A percentile compares a stretch with the other conserved stretches of the same genome.
These are phyloP conservation scores for Saguinus imperator DNA, from an alignment of 2,113 vertebrate species.

Conservation along the genomic window DNA sequence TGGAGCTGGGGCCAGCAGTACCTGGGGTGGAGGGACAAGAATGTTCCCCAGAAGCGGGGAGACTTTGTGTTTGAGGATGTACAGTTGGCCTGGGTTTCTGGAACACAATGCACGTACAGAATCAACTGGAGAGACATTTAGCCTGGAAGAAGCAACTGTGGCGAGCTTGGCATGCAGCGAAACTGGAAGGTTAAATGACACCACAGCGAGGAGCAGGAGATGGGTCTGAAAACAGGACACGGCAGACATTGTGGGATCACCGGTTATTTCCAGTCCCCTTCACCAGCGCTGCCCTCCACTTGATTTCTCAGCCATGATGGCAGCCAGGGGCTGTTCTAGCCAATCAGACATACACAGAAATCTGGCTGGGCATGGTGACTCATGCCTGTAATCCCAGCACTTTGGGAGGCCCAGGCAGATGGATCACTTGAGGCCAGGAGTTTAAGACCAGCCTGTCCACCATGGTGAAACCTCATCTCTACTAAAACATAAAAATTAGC, in stretches of 20 bases:
- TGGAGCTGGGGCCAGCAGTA: no score
- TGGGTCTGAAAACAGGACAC: background rate
- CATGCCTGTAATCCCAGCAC: no score
- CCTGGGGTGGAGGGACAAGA: background rate
- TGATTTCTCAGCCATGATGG: background rate
- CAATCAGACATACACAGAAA: background rate
- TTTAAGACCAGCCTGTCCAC: no score
- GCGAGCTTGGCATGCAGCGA: fast-evolving
- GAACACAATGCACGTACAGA: background rate
- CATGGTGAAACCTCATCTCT: no score
- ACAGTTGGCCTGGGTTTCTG: background rate
- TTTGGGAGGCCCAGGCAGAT: no score
- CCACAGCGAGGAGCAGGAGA: background rate
- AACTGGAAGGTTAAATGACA: background rate
- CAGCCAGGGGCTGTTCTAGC: background rate
- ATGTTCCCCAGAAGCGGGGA: background rate
- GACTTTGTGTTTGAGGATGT: background rate
- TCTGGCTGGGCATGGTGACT: no score
- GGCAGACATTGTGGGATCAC: background rate
- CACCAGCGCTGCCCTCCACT: background rate
- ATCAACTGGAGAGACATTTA: background rate
- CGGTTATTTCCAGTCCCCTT: fast-evolving
- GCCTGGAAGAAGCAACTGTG: fast-evolving
- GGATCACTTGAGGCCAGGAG: no score
- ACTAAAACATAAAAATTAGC: no score